These are phyloP conservation scores for Trididemnum clinides DNA, from an alignment of 23 tunicate species.

Conservation along the genomic window DNA sequence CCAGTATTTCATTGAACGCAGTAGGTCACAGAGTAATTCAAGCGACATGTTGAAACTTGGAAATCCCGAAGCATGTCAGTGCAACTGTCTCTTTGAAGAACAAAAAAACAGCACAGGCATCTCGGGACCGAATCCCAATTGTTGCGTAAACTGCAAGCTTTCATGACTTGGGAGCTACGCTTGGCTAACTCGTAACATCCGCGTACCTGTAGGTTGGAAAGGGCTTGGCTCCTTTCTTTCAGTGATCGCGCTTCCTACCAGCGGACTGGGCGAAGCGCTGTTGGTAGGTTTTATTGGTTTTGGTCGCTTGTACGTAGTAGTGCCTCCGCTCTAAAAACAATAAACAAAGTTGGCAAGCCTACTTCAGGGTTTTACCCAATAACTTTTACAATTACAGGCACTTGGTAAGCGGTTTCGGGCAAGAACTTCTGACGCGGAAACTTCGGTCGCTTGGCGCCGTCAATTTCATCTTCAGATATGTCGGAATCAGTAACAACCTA, in stretches of 20 bases:
- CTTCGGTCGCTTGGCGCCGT: constrained; percentile 36
- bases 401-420: constrained; percentile 37
- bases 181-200: background rate
- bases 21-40: too few species aligned
- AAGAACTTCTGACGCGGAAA: constrained; percentile 47
- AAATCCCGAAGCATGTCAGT: background rate
- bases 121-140: background rate
- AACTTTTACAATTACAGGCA: background rate
- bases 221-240: constrained; percentile 78
- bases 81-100: background rate
- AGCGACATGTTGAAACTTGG: too few species aligned
- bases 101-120: background rate
- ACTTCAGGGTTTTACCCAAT: background rate
- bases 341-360: background rate
- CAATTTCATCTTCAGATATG: constrained; percentile 76
- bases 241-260: constrained; percentile 18
- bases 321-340: background rate
- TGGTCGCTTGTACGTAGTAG: constrained; percentile 62
- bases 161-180: too few species aligned
- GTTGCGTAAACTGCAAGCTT: too few species aligned
- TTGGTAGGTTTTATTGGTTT: constrained; percentile 70
- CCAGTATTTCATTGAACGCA: too few species aligned
- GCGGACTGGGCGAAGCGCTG: constrained; percentile 55
- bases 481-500: constrained; percentile 84
- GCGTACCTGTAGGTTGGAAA: constrained; percentile 85